These are phyloP conservation scores for Melangyna quadrimaculata DNA, from an alignment of 2,888 invertebrate genomes.

Conservation along the genomic window DNA sequence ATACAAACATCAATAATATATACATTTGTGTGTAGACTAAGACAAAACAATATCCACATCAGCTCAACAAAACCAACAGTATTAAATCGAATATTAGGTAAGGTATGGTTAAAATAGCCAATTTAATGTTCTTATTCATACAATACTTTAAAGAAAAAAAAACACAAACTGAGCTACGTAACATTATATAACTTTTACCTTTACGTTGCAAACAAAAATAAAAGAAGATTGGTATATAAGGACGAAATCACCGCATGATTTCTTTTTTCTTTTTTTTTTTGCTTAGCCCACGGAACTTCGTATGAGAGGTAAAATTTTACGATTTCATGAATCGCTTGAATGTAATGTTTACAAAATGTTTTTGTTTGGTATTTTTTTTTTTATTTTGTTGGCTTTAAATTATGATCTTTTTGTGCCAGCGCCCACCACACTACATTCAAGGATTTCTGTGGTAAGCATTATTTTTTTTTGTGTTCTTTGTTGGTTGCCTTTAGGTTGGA, in stretches of 20 bases:
- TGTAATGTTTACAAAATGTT: slow-evolving; percentile 26
- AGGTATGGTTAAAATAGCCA: slow-evolving; percentile 1
- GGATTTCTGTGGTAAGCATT: background rate
- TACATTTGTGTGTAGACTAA: background rate
- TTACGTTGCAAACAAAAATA: background rate
- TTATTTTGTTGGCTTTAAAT: background rate
- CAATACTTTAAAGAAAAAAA: background rate
- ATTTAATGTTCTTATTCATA: slow-evolving; percentile 3
- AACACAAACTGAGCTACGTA: background rate
- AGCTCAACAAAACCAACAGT: background rate
- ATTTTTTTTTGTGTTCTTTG: background rate
- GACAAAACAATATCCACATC: background rate
- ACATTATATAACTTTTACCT: slow-evolving; percentile 12
- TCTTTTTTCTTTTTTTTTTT: background rate
- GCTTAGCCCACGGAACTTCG: background rate
- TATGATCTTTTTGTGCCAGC: background rate
- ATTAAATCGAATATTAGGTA: background rate
- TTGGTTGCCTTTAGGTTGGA: background rate
- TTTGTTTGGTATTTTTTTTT: background rate
- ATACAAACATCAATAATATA: background rate
- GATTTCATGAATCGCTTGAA: slow-evolving; percentile 57
- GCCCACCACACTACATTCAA: background rate
- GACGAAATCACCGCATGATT: background rate
- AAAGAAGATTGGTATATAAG: background rate
- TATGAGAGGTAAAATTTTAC: slow-evolving; percentile 43